phyloP scores from a whole-genome alignment of 1,140 invertebrate genomes.

The Contarinia nasturtii region DNA sequence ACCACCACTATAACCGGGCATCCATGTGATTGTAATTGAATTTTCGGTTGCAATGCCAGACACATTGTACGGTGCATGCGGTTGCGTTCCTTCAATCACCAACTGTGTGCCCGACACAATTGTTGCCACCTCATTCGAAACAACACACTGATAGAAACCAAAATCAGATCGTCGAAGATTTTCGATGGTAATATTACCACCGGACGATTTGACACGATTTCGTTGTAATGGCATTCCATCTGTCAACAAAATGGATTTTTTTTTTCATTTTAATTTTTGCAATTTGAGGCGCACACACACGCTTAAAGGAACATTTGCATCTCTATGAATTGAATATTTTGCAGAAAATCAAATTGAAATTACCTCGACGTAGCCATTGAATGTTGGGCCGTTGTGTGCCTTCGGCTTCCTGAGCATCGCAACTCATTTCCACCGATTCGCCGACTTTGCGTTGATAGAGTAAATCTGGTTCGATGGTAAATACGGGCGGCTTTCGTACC shows the following conservation, averaged over 20 bases:
- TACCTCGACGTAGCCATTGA: conserved; percentile 64
- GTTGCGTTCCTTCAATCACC: conserved; percentile 87
- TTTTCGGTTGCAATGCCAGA: conserved; percentile 72
- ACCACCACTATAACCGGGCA: conserved; percentile 87
- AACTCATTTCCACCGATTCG: conserved; percentile 81
- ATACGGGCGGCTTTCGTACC: conserved; percentile 75
- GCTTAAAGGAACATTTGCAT: too few relatives aligned
- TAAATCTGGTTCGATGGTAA: conserved; percentile 63
- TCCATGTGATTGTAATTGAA: conserved; percentile 74
- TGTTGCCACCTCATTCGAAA: conserved; percentile 85
- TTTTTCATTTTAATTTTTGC: too few relatives aligned
- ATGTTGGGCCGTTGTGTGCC: conserved; percentile 80
- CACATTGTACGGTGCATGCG: conserved; percentile 89
- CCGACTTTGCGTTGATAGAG: conserved; percentile 77
- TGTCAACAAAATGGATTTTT: too few relatives aligned
- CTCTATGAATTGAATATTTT: too few relatives aligned
- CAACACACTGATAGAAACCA: conserved; percentile 87
- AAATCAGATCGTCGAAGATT: conserved; percentile 74
- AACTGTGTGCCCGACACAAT: conserved; percentile 76
- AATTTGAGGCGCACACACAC: too few relatives aligned
- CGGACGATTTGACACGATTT: conserved; percentile 51
- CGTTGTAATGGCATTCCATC: conserved; percentile 64
- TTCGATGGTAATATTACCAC: conserved; percentile 83
- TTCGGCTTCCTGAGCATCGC: conserved; percentile 73
- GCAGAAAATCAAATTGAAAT: too few relatives aligned